phyloP scores from a whole-genome alignment of 2,888 invertebrate genomes.

The Agapostemon virescens region DNA sequence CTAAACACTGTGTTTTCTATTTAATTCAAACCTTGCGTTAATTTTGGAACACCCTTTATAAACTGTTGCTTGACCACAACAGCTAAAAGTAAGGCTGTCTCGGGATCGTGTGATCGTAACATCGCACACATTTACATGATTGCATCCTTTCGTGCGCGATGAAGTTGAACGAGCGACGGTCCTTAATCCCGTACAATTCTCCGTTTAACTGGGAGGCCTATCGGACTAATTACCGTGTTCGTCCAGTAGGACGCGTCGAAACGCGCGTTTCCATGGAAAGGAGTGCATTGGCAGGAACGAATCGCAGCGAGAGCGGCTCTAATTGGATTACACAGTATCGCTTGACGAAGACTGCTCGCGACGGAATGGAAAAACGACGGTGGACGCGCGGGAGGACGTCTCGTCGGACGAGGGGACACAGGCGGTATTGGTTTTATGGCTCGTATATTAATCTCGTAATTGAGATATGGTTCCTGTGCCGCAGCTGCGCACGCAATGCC shows the following conservation, averaged over 20 bases:
- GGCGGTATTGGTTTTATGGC: conserved; percentile 74
- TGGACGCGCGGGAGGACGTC: conserved; percentile 24
- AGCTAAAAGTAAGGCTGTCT: no score
- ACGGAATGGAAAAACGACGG: conserved; percentile 38
- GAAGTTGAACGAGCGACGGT: no score
- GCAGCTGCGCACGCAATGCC: conserved; percentile 67
- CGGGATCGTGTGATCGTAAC: no score
- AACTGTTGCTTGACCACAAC: no score
- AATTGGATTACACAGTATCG: conserved; percentile 74
- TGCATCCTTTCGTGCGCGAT: no score
- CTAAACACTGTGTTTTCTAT: no score
- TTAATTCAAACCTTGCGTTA: no score
- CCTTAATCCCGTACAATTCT: no score
- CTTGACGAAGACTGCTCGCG: conserved; percentile 52
- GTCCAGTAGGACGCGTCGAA: neutral
- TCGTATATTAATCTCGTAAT: conserved; percentile 79
- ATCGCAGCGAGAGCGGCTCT: conserved; percentile 51
- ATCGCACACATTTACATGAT: no score
- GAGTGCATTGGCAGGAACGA: conserved; percentile 45
- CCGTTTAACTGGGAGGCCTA: neutral
- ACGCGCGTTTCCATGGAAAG: conserved; percentile 7
- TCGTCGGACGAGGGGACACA: conserved; percentile 50
- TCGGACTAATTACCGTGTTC: neutral
- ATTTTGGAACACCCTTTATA: no score
- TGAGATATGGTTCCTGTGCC: conserved; percentile 75